Evolutionary conservation across 2,113 vertebrate species (phyloP).

Genomic region (Vulpes vulpes): DNA sequence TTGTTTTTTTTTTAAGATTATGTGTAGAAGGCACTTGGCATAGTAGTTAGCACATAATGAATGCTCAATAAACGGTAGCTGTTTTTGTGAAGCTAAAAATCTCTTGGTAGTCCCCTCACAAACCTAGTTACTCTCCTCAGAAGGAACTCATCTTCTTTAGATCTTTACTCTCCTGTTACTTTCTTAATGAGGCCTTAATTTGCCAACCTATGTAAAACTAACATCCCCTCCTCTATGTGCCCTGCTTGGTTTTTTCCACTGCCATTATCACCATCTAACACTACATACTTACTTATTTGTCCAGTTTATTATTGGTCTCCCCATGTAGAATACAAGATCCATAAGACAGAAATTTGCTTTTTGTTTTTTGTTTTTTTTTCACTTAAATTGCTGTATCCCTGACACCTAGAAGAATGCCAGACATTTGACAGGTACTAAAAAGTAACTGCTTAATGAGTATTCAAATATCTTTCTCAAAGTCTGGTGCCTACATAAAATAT

Average conservation of each 20-base stretch:
- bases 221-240: background rate
- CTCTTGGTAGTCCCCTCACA: background rate
- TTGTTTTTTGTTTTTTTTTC: background rate
- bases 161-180: background rate
- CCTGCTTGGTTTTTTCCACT: background rate
- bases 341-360: background rate
- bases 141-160: slow-evolving; percentile 39
- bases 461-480: slow-evolving; percentile 22
- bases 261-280: background rate
- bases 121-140: background rate
- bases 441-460: slow-evolving; percentile 16
- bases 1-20: slow-evolving; percentile 27
- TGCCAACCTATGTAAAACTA: background rate
- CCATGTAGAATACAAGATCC: slow-evolving; percentile 13
- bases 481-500: slow-evolving; percentile 2
- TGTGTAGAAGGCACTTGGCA: background rate
- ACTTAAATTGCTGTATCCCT: slow-evolving; percentile 23
- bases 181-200: slow-evolving; percentile 14
- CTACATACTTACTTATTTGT: background rate
- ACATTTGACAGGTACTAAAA: slow-evolving; percentile 6
- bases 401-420: background rate
- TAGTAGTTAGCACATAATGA: background rate
- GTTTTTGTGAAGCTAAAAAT: background rate
- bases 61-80: background rate
- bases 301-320: slow-evolving; percentile 10